Conservation (phyloP, 1,140 invertebrate species). For the Leptopilina boulardi region DNA sequence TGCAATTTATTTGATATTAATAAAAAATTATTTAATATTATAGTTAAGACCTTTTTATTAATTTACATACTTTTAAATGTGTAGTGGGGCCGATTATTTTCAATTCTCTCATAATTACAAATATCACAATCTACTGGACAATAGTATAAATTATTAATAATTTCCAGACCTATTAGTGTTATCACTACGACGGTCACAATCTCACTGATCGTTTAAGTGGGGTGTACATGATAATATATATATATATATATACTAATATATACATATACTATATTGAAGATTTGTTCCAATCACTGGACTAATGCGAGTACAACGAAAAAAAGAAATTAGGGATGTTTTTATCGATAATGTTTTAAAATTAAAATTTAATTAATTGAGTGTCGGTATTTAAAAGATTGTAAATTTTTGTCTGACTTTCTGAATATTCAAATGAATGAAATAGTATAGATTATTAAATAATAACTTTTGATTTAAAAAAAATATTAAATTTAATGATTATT, state of each 20-base stretch:
- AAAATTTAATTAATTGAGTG: neutral
- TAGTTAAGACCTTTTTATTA: neutral
- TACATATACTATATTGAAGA: too few species aligned
- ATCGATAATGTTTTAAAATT: neutral
- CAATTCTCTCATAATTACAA: neutral
- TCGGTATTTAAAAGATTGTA: too few species aligned
- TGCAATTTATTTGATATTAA: neutral
- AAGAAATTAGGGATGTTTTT: constrained; percentile 12
- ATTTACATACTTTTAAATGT: constrained; percentile 17
- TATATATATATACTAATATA: too few species aligned
- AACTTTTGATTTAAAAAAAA: too few species aligned
- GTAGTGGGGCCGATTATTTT: neutral
- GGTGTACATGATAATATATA: constrained; percentile 39
- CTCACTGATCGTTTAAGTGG: constrained; percentile 40
- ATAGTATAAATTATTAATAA: constrained; percentile 3
- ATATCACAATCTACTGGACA: neutral
- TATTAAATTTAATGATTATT: too few species aligned
- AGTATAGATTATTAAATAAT: too few species aligned
- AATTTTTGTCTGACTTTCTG: too few species aligned
- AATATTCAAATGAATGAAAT: too few species aligned
- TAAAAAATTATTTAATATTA: neutral
- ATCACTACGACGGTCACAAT: constrained; percentile 24
- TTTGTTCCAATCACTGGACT: constrained; percentile 1
- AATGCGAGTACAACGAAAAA: constrained; percentile 26
- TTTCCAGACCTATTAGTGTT: constrained; percentile 26